Evolutionary conservation across 2,797 vertebrate genomes (phyloP).

Genomic region (Hydrocynus forskahlii): DNA sequence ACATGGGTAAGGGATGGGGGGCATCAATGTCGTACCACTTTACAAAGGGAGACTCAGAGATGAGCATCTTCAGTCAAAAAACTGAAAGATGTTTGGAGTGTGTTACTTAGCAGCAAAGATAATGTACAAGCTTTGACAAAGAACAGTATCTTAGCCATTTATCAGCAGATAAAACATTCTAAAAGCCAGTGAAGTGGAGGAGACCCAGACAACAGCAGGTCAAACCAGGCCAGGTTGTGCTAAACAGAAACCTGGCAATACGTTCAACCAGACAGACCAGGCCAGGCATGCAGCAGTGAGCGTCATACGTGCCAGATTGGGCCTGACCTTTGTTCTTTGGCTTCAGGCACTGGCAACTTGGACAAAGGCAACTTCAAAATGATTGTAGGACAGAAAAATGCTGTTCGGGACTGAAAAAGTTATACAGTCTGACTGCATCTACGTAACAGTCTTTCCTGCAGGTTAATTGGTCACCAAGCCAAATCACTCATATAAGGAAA

Average conservation of each 20-base stretch:
- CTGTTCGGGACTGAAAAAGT: not conserved
- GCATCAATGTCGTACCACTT: constrained; percentile 18
- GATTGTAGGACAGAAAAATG: not conserved
- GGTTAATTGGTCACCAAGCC: not conserved
- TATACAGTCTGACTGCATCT: not conserved
- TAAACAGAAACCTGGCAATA: constrained; percentile 30
- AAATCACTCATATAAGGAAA: not conserved
- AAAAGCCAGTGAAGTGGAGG: not conserved
- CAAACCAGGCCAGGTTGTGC: constrained; percentile 18
- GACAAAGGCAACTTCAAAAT: not conserved
- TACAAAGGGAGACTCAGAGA: constrained; percentile 25
- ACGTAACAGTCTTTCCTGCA: not conserved
- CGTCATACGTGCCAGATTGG: constrained; percentile 17
- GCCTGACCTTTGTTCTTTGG: constrained; percentile 26
- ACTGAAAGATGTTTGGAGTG: too few relatives aligned
- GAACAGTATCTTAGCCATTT: constrained; percentile 21
- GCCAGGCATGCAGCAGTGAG: constrained; percentile 2
- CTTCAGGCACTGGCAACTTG: constrained; percentile 18
- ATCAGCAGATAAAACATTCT: constrained; percentile 31
- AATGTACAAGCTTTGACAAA: constrained; percentile 15
- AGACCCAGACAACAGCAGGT: not conserved
- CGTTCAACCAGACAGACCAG: constrained; percentile 11
- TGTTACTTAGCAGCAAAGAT: constrained; percentile 32
- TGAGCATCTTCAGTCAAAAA: too few relatives aligned
- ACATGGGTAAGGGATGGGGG: not conserved